Percentiles rank a stretch among this genome's conserved stretches.
Evolutionary conservation across 2,888 invertebrate genomes (phyloP).

Genomic region (Diadegma fenestrale): DNA sequence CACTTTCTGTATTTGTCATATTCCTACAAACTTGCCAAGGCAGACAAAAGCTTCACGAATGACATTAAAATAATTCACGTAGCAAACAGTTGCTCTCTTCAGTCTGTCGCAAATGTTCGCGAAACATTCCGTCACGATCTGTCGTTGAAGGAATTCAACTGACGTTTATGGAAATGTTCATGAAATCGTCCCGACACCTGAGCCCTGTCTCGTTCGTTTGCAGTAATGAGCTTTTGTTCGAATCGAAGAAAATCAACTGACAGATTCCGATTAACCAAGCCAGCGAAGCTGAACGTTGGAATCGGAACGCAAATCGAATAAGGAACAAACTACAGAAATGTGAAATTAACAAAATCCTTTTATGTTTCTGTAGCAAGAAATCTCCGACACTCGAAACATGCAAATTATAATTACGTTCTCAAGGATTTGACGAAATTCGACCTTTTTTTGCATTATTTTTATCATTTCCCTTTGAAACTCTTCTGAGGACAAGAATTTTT

Average conservation of each 20-base stretch:
- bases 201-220: not conserved
- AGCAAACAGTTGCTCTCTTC: not conserved
- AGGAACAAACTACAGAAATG: not conserved
- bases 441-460: not conserved
- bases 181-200: not conserved
- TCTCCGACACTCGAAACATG: not conserved
- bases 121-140: not conserved
- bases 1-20: not conserved
- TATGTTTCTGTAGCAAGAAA: too few relatives aligned
- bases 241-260: not conserved
- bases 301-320: not conserved
- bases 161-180: not conserved
- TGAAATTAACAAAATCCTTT: not conserved
- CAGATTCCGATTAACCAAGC: not conserved
- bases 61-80: not conserved
- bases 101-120: slow-evolving; percentile 17
- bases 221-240: not conserved
- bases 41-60: slow-evolving; percentile 8
- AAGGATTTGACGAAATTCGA: not conserved
- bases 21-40: not conserved
- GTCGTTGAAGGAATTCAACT: slow-evolving; percentile 34
- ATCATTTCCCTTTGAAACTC: not conserved
- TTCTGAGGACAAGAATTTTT: not conserved
- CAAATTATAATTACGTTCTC: too few relatives aligned
- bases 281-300: not conserved